Evolutionary conservation across 2,888 invertebrate species (phyloP).

Genomic region (Andrena minutula): DNA sequence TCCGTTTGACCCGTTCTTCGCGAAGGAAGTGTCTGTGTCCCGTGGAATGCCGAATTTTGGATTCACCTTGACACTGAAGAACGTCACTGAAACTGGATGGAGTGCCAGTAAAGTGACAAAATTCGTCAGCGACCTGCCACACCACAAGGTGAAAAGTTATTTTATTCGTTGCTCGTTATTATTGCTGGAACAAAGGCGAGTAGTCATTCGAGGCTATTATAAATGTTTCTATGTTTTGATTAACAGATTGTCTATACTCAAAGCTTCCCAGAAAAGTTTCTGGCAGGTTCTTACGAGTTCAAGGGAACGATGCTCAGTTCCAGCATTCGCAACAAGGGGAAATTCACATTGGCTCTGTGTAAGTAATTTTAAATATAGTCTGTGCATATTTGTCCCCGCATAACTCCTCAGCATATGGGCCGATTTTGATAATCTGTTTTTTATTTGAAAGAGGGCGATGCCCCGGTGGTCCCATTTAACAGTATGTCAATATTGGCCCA

Average conservation of each 20-base stretch:
- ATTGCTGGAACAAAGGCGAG: background rate
- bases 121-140: conserved; percentile 86
- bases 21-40: conserved; percentile 88
- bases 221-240: background rate
- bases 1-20: conserved; percentile 93
- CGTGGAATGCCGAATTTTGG: conserved; percentile 89
- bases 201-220: background rate
- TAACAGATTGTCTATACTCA: conserved; percentile 90
- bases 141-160: conserved; percentile 77
- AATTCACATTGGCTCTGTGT: conserved; percentile 91
- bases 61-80: conserved; percentile 90
- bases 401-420: too few relatives aligned
- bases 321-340: conserved; percentile 88
- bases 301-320: conserved; percentile 88
- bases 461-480: too few relatives aligned
- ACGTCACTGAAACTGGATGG: conserved; percentile 93
- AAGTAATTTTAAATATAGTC: conserved; percentile 70
- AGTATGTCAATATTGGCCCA: too few relatives aligned
- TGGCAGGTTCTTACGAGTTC: conserved; percentile 90
- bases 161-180: background rate
- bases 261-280: conserved; percentile 92
- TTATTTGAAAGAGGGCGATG: too few relatives aligned
- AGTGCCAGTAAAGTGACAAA: conserved; percentile 91
- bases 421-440: too few relatives aligned
- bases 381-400: too few relatives aligned